Conservation (phyloP, 2,888 invertebrate species). For the Thumatha senex region DNA sequence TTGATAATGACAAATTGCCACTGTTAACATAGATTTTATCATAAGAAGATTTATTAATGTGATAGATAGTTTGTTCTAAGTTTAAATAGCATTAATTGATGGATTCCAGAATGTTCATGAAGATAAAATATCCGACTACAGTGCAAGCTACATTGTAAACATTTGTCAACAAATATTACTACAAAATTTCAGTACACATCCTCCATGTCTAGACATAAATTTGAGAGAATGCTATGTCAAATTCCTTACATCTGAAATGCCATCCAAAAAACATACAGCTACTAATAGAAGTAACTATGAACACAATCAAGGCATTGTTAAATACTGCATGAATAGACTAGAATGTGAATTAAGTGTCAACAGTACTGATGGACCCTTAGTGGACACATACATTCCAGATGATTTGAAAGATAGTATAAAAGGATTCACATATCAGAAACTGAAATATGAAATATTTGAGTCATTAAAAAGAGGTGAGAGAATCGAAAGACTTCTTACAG, state of each 20-base stretch:
- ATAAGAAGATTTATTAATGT: no score
- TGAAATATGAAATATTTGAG: slow-evolving; percentile 70
- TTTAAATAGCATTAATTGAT: no score
- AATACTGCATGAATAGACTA: slow-evolving; percentile 68
- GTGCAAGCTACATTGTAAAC: slow-evolving; percentile 53
- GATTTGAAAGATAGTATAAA: slow-evolving; percentile 61
- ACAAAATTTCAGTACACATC: slow-evolving; percentile 65
- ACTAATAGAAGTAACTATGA: slow-evolving; percentile 58
- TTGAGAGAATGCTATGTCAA: slow-evolving; percentile 61
- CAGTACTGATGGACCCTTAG: slow-evolving; percentile 59
- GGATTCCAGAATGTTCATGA: slow-evolving; percentile 74
- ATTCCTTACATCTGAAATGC: slow-evolving; percentile 64
- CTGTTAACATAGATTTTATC: no score
- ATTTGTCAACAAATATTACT: slow-evolving; percentile 65
- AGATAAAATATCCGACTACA: slow-evolving; percentile 51
- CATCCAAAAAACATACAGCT: slow-evolving; percentile 56
- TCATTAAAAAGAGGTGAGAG: slow-evolving; percentile 61
- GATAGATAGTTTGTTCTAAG: no score
- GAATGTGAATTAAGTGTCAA: slow-evolving; percentile 61
- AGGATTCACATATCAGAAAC: slow-evolving; percentile 69
- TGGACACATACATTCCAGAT: slow-evolving; percentile 61
- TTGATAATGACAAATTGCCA: no score
- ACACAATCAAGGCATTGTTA: slow-evolving; percentile 60
- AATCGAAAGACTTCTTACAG: slow-evolving; percentile 76
- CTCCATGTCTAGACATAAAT: slow-evolving; percentile 58